Evolutionary conservation across 1,140 invertebrate species (phyloP).

Genomic region (Neoseiulus cucumeris): DNA sequence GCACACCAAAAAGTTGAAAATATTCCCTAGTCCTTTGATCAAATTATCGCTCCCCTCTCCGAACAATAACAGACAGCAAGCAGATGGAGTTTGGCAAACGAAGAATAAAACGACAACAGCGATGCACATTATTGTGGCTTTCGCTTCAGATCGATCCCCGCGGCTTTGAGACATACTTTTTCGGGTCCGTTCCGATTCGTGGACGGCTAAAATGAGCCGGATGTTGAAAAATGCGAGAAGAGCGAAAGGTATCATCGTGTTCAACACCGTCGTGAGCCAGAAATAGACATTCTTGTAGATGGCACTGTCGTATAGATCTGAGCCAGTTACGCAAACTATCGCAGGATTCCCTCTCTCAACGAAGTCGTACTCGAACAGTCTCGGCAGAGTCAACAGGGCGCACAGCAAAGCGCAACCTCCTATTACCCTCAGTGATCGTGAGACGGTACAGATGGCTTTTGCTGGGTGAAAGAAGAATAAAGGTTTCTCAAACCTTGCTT

Average conservation of each 20-base stretch:
- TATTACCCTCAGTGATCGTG: conserved; percentile 34
- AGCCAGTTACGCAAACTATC: conserved; percentile 11
- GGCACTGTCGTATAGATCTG: conserved; percentile 31
- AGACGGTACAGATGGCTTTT: conserved; percentile 43
- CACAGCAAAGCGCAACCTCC: conserved; percentile 39
- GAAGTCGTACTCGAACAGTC: conserved; percentile 40
- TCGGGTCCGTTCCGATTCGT: conserved; percentile 33
- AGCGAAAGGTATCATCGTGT: conserved; percentile 42
- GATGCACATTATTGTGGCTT: conserved; percentile 51
- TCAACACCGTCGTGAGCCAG: conserved; percentile 42
- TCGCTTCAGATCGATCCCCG: conserved; percentile 35
- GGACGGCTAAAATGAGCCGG: conserved; percentile 44
- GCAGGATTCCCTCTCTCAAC: conserved; percentile 20
- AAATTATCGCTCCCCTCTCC: conserved; percentile 30
- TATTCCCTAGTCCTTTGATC: conserved; percentile 36
- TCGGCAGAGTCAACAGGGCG: conserved; percentile 38
- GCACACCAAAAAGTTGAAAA: conserved; percentile 46
- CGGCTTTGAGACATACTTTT: conserved; percentile 32
- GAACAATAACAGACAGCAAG: conserved; percentile 33
- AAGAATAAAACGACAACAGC: conserved; percentile 50
- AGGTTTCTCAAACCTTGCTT: too few relatives aligned
- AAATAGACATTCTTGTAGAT: conserved; percentile 41
- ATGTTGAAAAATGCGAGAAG: conserved; percentile 48
- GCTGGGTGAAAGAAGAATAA: background rate
- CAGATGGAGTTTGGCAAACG: conserved; percentile 46